A percentile compares a stretch with the other conserved stretches of the same genome.
Conservation (phyloP, 2,113 vertebrate species). For the Turnix velox region DNA sequence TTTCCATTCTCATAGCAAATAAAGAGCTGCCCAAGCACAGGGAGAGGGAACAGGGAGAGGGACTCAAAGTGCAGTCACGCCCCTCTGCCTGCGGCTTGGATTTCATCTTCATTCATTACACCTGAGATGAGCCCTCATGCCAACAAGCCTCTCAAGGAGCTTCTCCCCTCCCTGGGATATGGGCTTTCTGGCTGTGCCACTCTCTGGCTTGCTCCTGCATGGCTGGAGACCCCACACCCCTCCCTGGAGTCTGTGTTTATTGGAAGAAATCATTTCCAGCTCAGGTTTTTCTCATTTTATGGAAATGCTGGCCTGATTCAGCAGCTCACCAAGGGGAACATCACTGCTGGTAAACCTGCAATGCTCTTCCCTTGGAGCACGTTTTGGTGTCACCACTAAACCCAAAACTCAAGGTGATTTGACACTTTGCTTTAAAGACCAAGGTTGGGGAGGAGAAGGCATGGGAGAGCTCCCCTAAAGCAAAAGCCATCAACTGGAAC, state of each 20-base stretch:
- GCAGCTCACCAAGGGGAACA: not conserved
- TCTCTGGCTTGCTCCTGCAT: accelerated
- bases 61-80: not conserved
- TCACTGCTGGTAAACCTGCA: not conserved
- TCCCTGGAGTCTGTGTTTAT: not conserved
- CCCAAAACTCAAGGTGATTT: not conserved
- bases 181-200: not conserved
- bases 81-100: not conserved
- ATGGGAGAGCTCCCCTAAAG: conserved; percentile 14
- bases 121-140: not conserved
- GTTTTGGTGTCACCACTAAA: not conserved
- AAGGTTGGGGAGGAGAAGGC: not conserved
- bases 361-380: not conserved
- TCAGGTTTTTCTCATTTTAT: not conserved
- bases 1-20: not conserved
- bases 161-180: not conserved
- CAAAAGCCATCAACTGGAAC: conserved; percentile 53
- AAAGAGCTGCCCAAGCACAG: not conserved
- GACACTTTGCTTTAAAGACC: conserved; percentile 12
- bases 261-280: not conserved
- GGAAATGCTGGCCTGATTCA: not conserved
- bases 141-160: not conserved
- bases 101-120: not conserved
- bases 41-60: not conserved
- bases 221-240: not conserved